Base-by-base conservation (phyloP, 2,888 invertebrate species). In the Pyrocoelia pectoralis region DNA sequence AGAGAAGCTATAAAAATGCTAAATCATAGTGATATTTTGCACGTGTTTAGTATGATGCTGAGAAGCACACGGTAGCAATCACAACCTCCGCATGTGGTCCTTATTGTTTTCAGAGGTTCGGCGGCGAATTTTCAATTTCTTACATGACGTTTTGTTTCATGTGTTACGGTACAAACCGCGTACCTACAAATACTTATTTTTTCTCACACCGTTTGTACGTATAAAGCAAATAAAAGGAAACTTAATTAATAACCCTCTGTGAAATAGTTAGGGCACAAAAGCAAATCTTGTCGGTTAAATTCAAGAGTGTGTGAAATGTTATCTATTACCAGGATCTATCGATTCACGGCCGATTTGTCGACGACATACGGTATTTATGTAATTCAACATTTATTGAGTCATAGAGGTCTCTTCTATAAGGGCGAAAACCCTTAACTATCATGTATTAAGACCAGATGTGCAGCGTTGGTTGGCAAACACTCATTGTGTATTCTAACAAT, bases 401-500 rank as follows among this genome's bases (percentile, higher is more conserved):
- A 65, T 72, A 71, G 67, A 55, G 24, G 49, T 48, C 66, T 56
- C 19, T 48, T 54, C 43, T 67, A 71, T 71, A 71, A 72, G 72
- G 71, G 70, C 66, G 65, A 63, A 51, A 65, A 56, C 61, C 56
- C 50, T 51, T 66, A 69, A 70, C 71, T 69, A 71, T 70, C 73
- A 71, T 61, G 66, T 68, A 69, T 74, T 74, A 73, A 74, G 74
- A 78, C 77, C 80, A 80, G 80, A 79, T 80, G 80, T 80, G 79
- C 78, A 75, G 76, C 74, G 73, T 74, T 75, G 77, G 76, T 79
- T 77, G 76, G 77, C 76, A 80, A 78, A 73, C 71, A 78, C 76
- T 74, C 78, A 79, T 79, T 79, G 78, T 79, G 76, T 74, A 73
- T 74, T 72, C 71, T 69, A 74, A 79, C 79, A 80, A 80, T 78